Evolutionary conservation across 2,113 vertebrate genomes (phyloP).

Genomic region (Takifugu bimaculatus): DNA sequence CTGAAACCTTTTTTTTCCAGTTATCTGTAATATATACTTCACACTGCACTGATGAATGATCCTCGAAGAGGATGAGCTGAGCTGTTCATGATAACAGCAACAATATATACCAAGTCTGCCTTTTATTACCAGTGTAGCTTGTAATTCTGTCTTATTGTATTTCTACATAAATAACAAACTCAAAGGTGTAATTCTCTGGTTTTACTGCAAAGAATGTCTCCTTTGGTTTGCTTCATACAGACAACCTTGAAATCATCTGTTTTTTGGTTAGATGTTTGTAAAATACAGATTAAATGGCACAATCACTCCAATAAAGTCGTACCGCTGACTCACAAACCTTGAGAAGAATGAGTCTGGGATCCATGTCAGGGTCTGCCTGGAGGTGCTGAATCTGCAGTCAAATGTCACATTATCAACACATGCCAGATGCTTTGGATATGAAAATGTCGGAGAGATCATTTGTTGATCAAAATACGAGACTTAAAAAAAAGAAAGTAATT

Average conservation of each 20-base stretch:
- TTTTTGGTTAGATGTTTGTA: too few species aligned
- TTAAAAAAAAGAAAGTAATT: too few species aligned
- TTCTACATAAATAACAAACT: too few species aligned
- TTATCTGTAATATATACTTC: too few species aligned
- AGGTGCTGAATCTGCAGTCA: slow-evolving; percentile 90
- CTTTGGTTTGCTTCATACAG: too few species aligned
- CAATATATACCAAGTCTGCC: too few species aligned
- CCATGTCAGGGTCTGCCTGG: slow-evolving; percentile 97
- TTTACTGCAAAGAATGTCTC: neutral
- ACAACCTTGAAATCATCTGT: too few species aligned
- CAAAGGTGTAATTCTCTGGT: neutral
- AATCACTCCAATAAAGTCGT: neutral
- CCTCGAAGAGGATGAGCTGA: neutral
- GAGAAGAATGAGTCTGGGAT: slow-evolving; percentile 99
- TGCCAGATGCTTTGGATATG: neutral
- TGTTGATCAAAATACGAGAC: neutral
- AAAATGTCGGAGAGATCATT: neutral
- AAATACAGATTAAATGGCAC: too few species aligned
- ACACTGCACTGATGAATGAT: neutral
- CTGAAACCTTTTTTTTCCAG: too few species aligned
- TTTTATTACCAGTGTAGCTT: too few species aligned
- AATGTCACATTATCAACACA: slow-evolving; percentile 11
- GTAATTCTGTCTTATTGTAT: too few species aligned
- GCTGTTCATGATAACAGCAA: too few species aligned
- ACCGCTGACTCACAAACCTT: slow-evolving; percentile 75